phyloP scores from a whole-genome alignment of 2,888 invertebrate genomes.

The Galeruca laticollis region DNA sequence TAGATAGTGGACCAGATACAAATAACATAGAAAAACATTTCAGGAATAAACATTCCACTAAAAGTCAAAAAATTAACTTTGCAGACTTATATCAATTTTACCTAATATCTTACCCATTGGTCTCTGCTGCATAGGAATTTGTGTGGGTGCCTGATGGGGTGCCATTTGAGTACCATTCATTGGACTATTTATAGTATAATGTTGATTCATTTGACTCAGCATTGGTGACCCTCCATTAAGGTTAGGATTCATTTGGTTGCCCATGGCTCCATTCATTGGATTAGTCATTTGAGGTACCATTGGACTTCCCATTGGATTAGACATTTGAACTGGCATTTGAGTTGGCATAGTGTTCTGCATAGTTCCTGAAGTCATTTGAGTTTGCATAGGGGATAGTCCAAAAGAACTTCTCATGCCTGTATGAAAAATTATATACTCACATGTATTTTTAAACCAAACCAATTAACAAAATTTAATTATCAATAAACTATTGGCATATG shows the following conservation, averaged over 20 bases:
- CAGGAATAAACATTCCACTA: too few relatives aligned
- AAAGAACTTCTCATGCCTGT: slow-evolving; percentile 64
- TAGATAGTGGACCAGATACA: too few relatives aligned
- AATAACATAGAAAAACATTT: too few relatives aligned
- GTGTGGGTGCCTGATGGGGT: slow-evolving; percentile 50
- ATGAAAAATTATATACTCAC: slow-evolving; percentile 18
- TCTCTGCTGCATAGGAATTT: slow-evolving; percentile 56
- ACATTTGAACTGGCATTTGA: slow-evolving; percentile 66
- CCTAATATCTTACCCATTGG: slow-evolving; percentile 54
- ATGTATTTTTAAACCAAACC: too few relatives aligned
- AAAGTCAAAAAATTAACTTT: too few relatives aligned
- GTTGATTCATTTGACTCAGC: slow-evolving; percentile 64
- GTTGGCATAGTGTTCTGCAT: slow-evolving; percentile 60
- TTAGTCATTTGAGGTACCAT: slow-evolving; percentile 62
- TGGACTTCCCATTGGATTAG: slow-evolving; percentile 69
- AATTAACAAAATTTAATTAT: too few relatives aligned
- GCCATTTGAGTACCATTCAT: slow-evolving; percentile 61
- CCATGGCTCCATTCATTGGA: slow-evolving; percentile 69
- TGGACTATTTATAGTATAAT: slow-evolving; percentile 59
- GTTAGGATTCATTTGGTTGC: slow-evolving; percentile 59
- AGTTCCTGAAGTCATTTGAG: slow-evolving; percentile 55
- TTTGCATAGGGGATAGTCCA: slow-evolving; percentile 72
- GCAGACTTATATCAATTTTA: too few relatives aligned
- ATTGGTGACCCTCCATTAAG: slow-evolving; percentile 66
- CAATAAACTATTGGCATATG: too few relatives aligned